Evolutionary conservation across 2,888 invertebrate species (phyloP).

Genomic region (Caenorhabditis becei): DNA sequence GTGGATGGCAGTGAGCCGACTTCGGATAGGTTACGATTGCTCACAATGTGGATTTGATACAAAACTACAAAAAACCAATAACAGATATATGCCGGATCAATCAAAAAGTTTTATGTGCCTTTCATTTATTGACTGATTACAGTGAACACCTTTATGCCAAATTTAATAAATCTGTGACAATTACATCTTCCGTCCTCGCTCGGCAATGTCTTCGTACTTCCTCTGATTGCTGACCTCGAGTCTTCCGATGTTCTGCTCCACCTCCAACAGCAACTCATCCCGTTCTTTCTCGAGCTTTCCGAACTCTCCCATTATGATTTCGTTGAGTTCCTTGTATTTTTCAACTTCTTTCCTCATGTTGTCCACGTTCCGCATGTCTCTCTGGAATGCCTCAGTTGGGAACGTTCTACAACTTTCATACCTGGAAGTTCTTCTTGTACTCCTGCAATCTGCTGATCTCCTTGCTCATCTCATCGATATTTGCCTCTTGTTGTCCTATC

Average conservation of each 20-base stretch:
- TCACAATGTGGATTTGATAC: not conserved
- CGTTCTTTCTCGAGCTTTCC: conserved; percentile 69
- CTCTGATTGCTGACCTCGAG: conserved; percentile 54
- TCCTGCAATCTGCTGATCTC: conserved; percentile 59
- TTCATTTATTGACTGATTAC: not conserved
- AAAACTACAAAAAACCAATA: not conserved
- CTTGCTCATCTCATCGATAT: conserved; percentile 59
- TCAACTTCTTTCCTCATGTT: conserved; percentile 64
- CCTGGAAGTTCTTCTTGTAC: conserved; percentile 62
- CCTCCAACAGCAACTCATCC: conserved; percentile 59
- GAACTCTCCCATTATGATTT: conserved; percentile 70
- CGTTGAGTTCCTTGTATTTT: conserved; percentile 71
- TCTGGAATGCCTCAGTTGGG: conserved; percentile 38
- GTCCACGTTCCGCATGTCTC: conserved; percentile 65
- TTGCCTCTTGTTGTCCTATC: conserved; percentile 51
- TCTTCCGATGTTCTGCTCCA: conserved; percentile 59
- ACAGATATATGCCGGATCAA: not conserved
- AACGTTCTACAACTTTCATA: not conserved
- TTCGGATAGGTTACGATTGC: conserved; percentile 6
- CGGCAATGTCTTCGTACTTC: conserved; percentile 31
- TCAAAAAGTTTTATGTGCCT: conserved; percentile 34
- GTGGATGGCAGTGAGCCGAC: conserved; percentile 89
- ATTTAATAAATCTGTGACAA: not conserved
- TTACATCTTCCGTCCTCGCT: conserved; percentile 12
- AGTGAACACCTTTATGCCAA: no score